These are phyloP conservation scores for Pungitius pungitius DNA, from an alignment of 2,113 vertebrate genomes.

Conservation along the genomic window DNA sequence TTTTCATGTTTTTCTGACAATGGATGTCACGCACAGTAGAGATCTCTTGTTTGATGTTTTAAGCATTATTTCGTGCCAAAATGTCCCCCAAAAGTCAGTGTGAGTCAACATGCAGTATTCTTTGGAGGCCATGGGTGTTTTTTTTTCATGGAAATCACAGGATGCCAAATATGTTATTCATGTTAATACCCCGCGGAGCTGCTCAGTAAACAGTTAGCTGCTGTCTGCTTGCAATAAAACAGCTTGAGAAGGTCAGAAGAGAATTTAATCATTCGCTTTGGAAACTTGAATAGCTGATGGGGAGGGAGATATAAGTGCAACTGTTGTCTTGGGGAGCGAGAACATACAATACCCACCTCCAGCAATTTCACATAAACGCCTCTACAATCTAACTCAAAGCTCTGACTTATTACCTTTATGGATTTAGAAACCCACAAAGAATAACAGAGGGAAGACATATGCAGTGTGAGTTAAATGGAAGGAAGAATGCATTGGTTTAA, in stretches of 20 bases:
- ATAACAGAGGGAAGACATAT: slow-evolving; percentile 27
- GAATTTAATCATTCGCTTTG: slow-evolving; percentile 8
- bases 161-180: background rate
- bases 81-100: background rate
- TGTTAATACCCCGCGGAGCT: background rate
- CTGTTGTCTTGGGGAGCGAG: background rate
- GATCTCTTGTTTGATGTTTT: background rate
- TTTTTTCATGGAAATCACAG: background rate
- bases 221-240: slow-evolving; percentile 1
- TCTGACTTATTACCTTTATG: background rate
- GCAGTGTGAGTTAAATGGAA: slow-evolving; percentile 46
- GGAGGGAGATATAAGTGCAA: background rate
- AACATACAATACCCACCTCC: background rate
- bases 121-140: background rate
- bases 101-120: background rate
- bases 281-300: background rate
- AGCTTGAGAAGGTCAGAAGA: slow-evolving; percentile 15
- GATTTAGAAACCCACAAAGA: background rate
- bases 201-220: slow-evolving; percentile 13
- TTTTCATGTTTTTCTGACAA: background rate
- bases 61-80: background rate
- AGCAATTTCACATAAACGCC: background rate
- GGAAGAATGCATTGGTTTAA: slow-evolving; percentile 22
- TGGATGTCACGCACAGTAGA: background rate
- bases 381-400: background rate